A percentile compares a stretch with the other conserved stretches of the same genome.
phyloP scores from a whole-genome alignment of 2,113 vertebrate species.

The Melanerpes aurifrons region DNA sequence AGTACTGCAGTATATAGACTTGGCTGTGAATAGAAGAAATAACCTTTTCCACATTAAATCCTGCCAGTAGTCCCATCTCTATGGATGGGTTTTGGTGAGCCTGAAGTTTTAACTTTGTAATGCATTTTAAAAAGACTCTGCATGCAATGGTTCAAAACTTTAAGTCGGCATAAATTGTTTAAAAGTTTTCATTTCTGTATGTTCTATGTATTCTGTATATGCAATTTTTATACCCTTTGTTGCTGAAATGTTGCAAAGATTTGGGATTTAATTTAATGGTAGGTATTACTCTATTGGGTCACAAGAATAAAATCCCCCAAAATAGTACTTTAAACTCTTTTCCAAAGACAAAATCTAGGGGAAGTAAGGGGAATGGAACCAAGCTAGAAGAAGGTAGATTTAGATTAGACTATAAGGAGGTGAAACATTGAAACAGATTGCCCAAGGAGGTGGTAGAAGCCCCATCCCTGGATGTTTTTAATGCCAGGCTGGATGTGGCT shows the following conservation, averaged over 20 bases:
- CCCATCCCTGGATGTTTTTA: no score
- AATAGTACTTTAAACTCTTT: neutral
- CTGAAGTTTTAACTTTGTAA: neutral
- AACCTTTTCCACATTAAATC: neutral
- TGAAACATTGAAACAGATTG: no score
- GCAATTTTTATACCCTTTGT: neutral
- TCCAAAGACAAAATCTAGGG: neutral
- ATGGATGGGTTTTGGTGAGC: constrained; percentile 3
- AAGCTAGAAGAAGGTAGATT: no score
- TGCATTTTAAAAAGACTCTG: neutral
- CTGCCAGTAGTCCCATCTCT: neutral
- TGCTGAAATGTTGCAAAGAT: neutral
- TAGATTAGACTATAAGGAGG: no score
- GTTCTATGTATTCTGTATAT: neutral
- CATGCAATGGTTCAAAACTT: neutral
- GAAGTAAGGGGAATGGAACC: no score
- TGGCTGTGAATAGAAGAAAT: constrained; percentile 39
- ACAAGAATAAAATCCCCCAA: neutral
- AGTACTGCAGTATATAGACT: neutral
- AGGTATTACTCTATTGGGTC: neutral
- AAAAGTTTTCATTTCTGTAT: neutral
- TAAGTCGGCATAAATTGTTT: neutral
- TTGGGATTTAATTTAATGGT: neutral
- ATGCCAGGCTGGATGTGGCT: no score
- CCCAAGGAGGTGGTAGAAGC: no score